These are phyloP conservation scores for Drosophila flavopinicola DNA, from an alignment of 2,888 invertebrate genomes.

Conservation along the genomic window DNA sequence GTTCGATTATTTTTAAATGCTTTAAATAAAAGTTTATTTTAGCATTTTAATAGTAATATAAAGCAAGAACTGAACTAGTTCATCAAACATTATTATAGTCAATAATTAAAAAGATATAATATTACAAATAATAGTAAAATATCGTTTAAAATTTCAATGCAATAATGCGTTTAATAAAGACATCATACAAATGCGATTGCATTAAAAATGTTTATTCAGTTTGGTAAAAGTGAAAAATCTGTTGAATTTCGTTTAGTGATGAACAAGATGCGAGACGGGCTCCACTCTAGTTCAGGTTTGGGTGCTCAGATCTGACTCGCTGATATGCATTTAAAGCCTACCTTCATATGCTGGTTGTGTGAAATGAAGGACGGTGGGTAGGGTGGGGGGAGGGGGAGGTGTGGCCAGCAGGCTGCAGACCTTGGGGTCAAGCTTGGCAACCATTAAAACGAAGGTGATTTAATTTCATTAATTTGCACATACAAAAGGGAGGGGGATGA, in stretches of 20 bases:
- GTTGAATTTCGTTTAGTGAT: neutral
- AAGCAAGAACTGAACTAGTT: too few species aligned
- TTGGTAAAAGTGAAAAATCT: too few species aligned
- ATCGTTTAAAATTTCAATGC: too few species aligned
- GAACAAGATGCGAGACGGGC: neutral
- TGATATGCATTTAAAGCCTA: constrained; percentile 23
- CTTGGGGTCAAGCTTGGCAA: constrained; percentile 26
- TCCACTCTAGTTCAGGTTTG: neutral
- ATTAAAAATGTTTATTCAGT: too few species aligned
- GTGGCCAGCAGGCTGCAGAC: neutral
- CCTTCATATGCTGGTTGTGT: constrained; percentile 15
- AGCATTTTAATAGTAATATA: too few species aligned
- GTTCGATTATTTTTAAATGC: too few species aligned
- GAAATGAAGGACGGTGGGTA: neutral
- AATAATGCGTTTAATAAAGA: too few species aligned
- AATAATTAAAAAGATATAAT: too few species aligned
- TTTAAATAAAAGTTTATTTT: too few species aligned
- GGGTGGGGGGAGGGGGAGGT: neutral
- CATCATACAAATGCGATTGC: too few species aligned
- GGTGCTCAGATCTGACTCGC: constrained; percentile 24
- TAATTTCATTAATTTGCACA: constrained; percentile 74
- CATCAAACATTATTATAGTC: too few species aligned
- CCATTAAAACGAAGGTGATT: constrained; percentile 71
- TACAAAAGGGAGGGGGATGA: constrained; percentile 4
- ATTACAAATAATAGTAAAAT: too few species aligned